Base-by-base conservation (phyloP, 2,888 invertebrate species). In the Thereva unica region DNA sequence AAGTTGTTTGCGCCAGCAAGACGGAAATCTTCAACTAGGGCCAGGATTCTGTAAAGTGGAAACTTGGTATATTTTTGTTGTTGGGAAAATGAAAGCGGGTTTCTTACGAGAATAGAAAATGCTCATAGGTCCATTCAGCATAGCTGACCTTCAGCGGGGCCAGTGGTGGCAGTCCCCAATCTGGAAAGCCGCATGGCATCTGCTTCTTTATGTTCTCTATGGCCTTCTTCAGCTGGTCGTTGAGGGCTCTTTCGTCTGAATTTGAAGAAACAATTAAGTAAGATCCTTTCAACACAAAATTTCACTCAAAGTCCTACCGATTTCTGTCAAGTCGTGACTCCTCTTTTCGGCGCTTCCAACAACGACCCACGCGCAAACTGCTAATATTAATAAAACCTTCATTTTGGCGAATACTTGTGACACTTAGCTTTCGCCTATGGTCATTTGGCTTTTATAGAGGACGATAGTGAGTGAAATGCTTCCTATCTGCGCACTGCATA, bases 171-270 rank as follows among this genome's bases (percentile, higher is more conserved):
- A 79, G 69, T 4, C 75, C 76, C 0, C 66, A 66, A 0, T 68
- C 69, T 0, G 75, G 74, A 70, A 76, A 77, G n/a, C 78, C 78
- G 45, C 78, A 78, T 41, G 78, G 78, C 72, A 78, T 70, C 64
- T 77, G 76, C 3, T 72, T 66, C 40, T 76, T 6, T 7, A 75
- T 6, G 37, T 73, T 73, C 4, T 71, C 71, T 3, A 78, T 6
- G 0, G 70, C 72, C 63, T 76, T 76, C 68, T 76, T 78, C 34
- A 64, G 67, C 38, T 77, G 73, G 69, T 78, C 78, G 65, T 78
- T 77, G 49, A 78, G 75, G 23, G 23, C 23, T 23, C 23, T 23
- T 23, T 23, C 23, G 23, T 23, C 23, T 23, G 23, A 23, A 23
- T 23, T 23, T 2, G 23, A 23, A 23, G 23, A 23, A 23, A 23